Percentiles rank a stretch among this genome's conserved stretches.
Evolutionary conservation across 2,113 vertebrate species (phyloP).

Genomic region (Excalfactoria chinensis): DNA sequence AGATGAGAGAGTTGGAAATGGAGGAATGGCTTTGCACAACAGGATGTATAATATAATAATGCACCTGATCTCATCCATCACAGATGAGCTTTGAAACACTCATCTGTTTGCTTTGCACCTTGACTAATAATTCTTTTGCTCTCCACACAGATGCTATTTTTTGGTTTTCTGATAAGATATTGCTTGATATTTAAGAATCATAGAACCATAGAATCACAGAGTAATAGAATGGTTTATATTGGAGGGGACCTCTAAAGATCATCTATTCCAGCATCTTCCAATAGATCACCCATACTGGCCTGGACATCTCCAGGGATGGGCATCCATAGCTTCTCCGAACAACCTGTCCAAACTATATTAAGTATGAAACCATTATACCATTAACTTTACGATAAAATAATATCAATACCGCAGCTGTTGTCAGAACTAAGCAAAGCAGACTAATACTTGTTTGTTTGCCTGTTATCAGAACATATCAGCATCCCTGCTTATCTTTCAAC

Average conservation of each 20-base stretch:
- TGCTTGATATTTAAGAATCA: not conserved
- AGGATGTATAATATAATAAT: not conserved
- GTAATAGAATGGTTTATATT: not conserved
- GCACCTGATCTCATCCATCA: accelerated
- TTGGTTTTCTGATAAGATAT: not conserved
- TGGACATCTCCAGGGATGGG: not conserved
- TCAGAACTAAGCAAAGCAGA: not conserved
- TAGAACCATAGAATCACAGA: not conserved
- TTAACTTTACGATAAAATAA: not conserved
- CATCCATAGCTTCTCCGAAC: not conserved
- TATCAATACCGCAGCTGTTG: not conserved
- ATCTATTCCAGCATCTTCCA: not conserved
- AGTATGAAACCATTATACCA: not conserved
- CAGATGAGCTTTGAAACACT: not conserved
- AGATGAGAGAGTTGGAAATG: not conserved
- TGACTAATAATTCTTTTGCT: not conserved
- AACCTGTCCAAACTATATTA: not conserved
- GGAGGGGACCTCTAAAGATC: not conserved
- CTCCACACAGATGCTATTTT: not conserved
- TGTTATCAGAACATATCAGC: slow-evolving; percentile 8
- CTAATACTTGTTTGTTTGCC: not conserved
- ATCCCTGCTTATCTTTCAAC: not conserved
- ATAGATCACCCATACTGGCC: not conserved
- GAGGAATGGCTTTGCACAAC: not conserved
- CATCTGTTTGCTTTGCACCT: not conserved